Conservation (phyloP, 2,888 invertebrate genomes). For the Palloptera scutellata region DNA sequence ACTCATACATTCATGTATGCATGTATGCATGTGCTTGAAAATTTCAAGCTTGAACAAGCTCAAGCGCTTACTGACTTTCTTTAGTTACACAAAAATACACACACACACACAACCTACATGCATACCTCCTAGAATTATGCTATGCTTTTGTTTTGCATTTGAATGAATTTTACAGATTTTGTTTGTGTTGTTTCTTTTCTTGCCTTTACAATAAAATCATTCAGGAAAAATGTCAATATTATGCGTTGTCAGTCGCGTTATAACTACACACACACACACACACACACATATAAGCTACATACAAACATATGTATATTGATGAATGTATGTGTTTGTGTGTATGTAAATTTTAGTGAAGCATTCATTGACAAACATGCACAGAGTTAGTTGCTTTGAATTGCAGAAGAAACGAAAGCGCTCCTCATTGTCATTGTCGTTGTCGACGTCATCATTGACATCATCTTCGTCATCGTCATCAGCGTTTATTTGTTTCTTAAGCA, state of each 20-base stretch:
- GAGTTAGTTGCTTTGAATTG: too few species aligned
- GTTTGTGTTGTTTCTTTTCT: background rate
- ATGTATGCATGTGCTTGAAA: constrained; percentile 26
- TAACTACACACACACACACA: constrained; percentile 9
- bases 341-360: background rate
- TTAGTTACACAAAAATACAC: background rate
- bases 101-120: constrained; percentile 13
- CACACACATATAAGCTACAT: background rate
- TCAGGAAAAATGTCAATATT: constrained; percentile 36
- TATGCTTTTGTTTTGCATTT: constrained; percentile 36
- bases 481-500: constrained; percentile 29
- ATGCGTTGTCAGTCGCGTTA: constrained; percentile 26
- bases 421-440: background rate
- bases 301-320: background rate
- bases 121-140: constrained; percentile 9
- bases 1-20: constrained; percentile 7
- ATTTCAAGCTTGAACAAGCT: constrained; percentile 21
- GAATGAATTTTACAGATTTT: constrained; percentile 22
- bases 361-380: background rate
- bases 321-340: background rate
- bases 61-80: background rate
- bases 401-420: too few species aligned
- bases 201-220: constrained; percentile 27
- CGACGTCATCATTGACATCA: background rate
- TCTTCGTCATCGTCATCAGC: constrained; percentile 21